Evolutionary conservation across 2,888 invertebrate species (phyloP).

Genomic region (Heliconius ismenius): DNA sequence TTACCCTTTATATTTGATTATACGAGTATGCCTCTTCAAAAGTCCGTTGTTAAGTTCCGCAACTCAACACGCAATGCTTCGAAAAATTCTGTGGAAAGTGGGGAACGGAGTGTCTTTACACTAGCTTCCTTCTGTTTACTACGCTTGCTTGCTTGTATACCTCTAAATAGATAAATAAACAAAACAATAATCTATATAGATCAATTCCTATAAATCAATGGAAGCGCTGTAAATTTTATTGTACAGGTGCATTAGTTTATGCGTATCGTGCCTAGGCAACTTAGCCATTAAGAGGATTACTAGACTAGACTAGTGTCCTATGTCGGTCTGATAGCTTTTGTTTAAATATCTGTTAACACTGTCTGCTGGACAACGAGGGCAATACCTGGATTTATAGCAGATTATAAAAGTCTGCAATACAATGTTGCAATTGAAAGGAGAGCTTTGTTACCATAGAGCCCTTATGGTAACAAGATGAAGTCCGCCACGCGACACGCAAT

Average conservation of each 20-base stretch:
- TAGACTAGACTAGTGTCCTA: constrained; percentile 16
- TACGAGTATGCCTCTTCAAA: no score
- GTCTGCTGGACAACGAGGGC: background rate
- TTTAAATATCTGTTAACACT: constrained; percentile 2
- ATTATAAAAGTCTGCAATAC: background rate
- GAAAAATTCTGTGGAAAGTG: no score
- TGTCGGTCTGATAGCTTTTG: constrained; percentile 20
- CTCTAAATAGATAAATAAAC: no score
- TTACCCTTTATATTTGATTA: no score
- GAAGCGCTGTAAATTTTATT: constrained; percentile 17
- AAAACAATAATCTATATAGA: no score
- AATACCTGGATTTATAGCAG: background rate
- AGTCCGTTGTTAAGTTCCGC: no score
- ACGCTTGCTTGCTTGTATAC: no score
- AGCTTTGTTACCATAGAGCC: no score
- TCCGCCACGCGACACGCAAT: background rate
- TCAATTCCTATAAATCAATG: constrained; percentile 3
- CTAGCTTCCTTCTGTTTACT: no score
- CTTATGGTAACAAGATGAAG: background rate
- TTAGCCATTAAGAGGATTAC: constrained; percentile 33
- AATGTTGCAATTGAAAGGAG: background rate
- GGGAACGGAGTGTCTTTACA: no score
- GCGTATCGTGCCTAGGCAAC: constrained; percentile 30
- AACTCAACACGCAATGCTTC: no score
- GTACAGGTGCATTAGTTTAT: constrained; percentile 23